Evolutionary conservation across 2,888 invertebrate species (phyloP).

Genomic region (Perdita meconis): DNA sequence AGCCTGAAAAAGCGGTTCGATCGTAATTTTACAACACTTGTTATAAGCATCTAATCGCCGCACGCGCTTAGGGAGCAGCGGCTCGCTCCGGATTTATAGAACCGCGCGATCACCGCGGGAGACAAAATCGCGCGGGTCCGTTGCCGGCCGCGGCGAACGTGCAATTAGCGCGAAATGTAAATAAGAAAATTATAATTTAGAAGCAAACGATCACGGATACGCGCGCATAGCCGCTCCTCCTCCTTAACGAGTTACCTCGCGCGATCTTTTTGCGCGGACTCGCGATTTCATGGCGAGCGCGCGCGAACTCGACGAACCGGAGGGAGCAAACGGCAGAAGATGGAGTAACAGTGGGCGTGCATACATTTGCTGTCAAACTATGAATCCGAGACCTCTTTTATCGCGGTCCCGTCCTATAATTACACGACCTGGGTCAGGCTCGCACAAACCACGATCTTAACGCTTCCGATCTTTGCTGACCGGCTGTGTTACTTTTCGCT

Average conservation of each 20-base stretch:
- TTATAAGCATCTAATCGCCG: neutral
- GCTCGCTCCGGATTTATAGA: constrained; percentile 42
- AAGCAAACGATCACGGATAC: constrained; percentile 39
- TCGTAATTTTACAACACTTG: constrained; percentile 29
- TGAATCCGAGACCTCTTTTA: constrained; percentile 62
- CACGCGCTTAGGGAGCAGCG: neutral
- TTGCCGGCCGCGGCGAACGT: constrained; percentile 31
- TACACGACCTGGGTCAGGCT: constrained; percentile 63
- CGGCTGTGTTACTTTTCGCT: neutral
- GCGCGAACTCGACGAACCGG: neutral
- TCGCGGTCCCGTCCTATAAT: constrained; percentile 64
- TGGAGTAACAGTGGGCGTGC: constrained; percentile 66
- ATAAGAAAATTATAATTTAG: constrained; percentile 65
- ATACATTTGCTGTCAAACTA: constrained; percentile 71
- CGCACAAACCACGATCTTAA: constrained; percentile 58
- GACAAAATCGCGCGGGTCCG: constrained; percentile 51
- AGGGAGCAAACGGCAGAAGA: constrained; percentile 40
- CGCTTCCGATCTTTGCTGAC: constrained; percentile 59
- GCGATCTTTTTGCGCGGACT: constrained; percentile 54
- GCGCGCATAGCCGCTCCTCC: constrained; percentile 27
- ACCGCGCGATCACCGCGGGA: constrained; percentile 28
- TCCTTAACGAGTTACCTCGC: constrained; percentile 54
- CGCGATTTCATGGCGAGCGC: constrained; percentile 44
- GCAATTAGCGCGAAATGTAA: constrained; percentile 66
- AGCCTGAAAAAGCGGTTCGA: neutral